These are phyloP conservation scores for Prosapia bicincta DNA, from an alignment of 2,888 invertebrate species.

Conservation along the genomic window DNA sequence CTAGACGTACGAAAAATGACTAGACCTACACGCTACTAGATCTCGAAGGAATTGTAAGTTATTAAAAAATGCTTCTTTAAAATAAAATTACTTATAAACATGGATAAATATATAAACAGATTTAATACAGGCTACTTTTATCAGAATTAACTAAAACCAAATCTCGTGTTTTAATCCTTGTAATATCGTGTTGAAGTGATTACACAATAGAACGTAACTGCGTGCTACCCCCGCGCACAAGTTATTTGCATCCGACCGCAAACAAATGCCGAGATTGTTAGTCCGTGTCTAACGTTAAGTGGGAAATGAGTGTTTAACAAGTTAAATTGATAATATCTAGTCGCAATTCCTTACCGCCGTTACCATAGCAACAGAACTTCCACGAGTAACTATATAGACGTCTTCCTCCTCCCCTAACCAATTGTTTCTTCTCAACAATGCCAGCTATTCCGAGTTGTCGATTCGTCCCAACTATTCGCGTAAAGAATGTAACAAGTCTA, in stretches of 20 bases:
- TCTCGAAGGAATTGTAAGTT: too few relatives aligned
- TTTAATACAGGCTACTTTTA: too few relatives aligned
- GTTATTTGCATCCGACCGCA: neutral
- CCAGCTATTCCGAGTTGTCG: too few relatives aligned
- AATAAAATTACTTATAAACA: too few relatives aligned
- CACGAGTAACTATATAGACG: neutral
- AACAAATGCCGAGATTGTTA: neutral
- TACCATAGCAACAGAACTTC: neutral
- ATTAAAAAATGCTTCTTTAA: too few relatives aligned
- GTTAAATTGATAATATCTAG: neutral
- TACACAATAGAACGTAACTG: too few relatives aligned
- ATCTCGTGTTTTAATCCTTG: too few relatives aligned
- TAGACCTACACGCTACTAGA: too few relatives aligned
- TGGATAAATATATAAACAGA: too few relatives aligned
- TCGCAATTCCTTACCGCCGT: neutral
- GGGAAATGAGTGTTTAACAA: slow-evolving; percentile 2
- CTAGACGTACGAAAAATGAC: too few relatives aligned
- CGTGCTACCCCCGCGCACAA: neutral
- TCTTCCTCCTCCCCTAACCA: neutral
- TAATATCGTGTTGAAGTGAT: too few relatives aligned
- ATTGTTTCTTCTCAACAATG: neutral
- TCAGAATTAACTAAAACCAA: too few relatives aligned
- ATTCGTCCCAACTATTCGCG: neutral
- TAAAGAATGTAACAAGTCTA: neutral
- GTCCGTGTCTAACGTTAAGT: neutral